Evolutionary conservation across 2,113 vertebrate species (phyloP).

Genomic region (Suricata suricatta): DNA sequence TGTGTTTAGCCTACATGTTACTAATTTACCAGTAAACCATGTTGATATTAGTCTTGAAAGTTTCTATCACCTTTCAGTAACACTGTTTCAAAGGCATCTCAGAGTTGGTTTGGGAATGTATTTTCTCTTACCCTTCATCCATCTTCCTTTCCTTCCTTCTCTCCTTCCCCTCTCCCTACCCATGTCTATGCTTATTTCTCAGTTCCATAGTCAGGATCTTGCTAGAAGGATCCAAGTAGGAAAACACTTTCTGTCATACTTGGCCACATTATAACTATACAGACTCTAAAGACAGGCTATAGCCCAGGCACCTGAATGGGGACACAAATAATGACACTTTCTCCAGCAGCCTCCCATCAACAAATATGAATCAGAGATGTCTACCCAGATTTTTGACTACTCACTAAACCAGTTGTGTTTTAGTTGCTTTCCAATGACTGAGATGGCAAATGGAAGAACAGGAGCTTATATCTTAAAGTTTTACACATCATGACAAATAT

Average conservation of each 20-base stretch:
- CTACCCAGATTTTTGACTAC: not conserved
- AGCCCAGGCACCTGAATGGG: not conserved
- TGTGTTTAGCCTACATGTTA: not conserved
- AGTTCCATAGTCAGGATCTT: not conserved
- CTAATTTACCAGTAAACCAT: not conserved
- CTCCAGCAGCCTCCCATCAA: not conserved
- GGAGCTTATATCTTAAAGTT: not conserved
- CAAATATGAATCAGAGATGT: conserved; percentile 14
- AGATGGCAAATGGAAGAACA: not conserved
- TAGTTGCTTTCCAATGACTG: conserved; percentile 11
- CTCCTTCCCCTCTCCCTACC: not conserved
- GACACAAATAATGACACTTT: not conserved
- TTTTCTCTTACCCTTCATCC: not conserved
- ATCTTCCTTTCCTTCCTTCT: not conserved
- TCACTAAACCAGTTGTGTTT: not conserved
- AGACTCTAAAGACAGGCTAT: not conserved
- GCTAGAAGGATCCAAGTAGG: not conserved
- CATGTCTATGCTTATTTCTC: not conserved
- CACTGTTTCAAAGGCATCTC: not conserved
- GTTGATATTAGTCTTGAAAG: not conserved
- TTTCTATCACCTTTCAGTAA: not conserved
- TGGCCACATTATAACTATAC: not conserved
- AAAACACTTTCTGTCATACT: not conserved
- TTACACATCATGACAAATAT: conserved; percentile 25
- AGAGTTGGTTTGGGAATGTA: not conserved